phyloP scores from a whole-genome alignment of 37 sponge, comb jelly and placozoan species.

The Aphrocallistes beatrix region DNA sequence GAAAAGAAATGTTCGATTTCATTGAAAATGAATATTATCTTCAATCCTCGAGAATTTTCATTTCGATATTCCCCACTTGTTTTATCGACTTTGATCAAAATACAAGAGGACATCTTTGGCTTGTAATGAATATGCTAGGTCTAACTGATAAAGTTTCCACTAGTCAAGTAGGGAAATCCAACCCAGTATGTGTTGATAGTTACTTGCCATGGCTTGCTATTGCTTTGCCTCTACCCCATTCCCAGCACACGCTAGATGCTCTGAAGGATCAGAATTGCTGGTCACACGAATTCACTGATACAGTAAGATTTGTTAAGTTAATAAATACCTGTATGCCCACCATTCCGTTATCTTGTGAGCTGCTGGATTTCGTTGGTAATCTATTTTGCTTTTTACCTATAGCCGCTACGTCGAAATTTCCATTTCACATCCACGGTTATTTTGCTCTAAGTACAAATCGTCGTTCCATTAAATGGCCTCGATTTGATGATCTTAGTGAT shows the following conservation, averaged over 20 bases:
- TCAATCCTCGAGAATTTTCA: neutral
- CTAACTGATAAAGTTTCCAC: neutral
- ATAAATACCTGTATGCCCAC: neutral
- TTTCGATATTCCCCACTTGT: neutral
- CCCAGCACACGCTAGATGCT: neutral
- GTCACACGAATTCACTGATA: neutral
- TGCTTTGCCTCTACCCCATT: neutral
- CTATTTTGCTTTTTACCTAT: slow-evolving; percentile 74
- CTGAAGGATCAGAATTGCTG: neutral
- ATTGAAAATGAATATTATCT: neutral
- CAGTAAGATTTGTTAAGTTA: neutral
- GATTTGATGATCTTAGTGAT: slow-evolving; percentile 37
- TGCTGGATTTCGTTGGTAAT: slow-evolving; percentile 23
- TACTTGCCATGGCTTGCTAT: neutral
- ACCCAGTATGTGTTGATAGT: neutral
- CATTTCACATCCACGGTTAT: slow-evolving; percentile 68
- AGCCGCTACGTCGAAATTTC: slow-evolving; percentile 26
- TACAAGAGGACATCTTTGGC: neutral
- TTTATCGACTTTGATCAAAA: neutral
- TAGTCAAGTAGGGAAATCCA: neutral
- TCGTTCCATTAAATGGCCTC: slow-evolving; percentile 65
- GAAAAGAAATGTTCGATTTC: neutral
- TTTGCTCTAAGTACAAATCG: slow-evolving; percentile 54
- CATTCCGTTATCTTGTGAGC: neutral
- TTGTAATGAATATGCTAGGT: neutral